Conservation (phyloP, 2,888 invertebrate genomes). For the Hololepta plana region DNA sequence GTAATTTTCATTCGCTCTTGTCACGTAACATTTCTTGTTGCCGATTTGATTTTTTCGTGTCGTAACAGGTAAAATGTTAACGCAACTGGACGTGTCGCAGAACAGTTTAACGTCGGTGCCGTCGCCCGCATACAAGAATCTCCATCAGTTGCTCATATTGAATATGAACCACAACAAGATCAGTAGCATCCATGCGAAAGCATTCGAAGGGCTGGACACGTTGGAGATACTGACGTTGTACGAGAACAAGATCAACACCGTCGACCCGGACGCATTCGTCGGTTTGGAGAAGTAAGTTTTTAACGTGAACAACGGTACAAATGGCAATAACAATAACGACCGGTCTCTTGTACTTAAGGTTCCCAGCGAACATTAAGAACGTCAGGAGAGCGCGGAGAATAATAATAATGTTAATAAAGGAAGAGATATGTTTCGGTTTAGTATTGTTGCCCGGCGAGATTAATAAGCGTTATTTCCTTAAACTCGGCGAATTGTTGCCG, state of each 20-base stretch:
- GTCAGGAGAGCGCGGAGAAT: no score
- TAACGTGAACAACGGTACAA: no score
- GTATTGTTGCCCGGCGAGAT: no score
- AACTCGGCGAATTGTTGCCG: no score
- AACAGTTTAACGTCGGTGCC: constrained; percentile 69
- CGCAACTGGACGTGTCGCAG: constrained; percentile 75
- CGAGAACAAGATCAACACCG: constrained; percentile 62
- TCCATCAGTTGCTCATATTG: constrained; percentile 67
- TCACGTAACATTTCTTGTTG: constrained; percentile 1
- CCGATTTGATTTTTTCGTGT: constrained; percentile 8
- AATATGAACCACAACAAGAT: constrained; percentile 83
- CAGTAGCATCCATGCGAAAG: constrained; percentile 55
- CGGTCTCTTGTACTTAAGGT: no score
- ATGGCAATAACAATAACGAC: no score
- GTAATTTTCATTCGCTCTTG: constrained; percentile 30
- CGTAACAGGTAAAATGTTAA: constrained; percentile 61
- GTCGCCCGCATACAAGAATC: constrained; percentile 58
- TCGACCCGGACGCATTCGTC: constrained; percentile 69
- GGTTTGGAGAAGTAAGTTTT: constrained; percentile 77
- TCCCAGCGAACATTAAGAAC: no score
- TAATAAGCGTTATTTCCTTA: no score
- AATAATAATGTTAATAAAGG: no score
- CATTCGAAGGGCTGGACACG: constrained; percentile 75
- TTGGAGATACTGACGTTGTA: constrained; percentile 74
- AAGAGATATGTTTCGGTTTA: no score